Percentiles rank a stretch among this genome's conserved stretches.
Conservation (phyloP, 1,140 invertebrate genomes). For the Prorops nasuta region DNA sequence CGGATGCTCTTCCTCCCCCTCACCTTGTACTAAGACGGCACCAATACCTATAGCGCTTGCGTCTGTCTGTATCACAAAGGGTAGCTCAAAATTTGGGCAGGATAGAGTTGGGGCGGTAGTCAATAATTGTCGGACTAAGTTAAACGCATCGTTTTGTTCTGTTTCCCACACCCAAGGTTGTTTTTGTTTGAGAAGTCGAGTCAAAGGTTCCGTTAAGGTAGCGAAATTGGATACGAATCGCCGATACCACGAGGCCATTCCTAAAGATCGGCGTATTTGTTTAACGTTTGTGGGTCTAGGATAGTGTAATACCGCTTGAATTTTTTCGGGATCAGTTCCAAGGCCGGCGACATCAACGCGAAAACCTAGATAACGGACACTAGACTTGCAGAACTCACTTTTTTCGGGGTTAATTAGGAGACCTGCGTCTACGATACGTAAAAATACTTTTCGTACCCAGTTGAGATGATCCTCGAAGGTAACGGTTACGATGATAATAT, state of each 20-base stretch:
- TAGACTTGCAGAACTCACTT: no score
- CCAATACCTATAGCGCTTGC: slow-evolving; percentile 8
- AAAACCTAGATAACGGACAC: no score
- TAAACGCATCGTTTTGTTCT: slow-evolving; percentile 1
- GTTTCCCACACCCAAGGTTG: not conserved
- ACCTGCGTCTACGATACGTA: no score
- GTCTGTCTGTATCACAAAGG: slow-evolving; percentile 5
- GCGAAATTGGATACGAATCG: not conserved
- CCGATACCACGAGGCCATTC: not conserved
- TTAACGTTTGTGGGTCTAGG: not conserved
- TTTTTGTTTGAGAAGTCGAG: slow-evolving; percentile 1
- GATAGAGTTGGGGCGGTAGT: not conserved
- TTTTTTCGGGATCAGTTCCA: not conserved
- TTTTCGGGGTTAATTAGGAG: no score
- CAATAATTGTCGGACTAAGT: not conserved
- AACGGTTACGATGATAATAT: no score
- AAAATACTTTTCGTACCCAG: no score
- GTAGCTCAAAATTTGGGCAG: not conserved
- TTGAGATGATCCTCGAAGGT: no score
- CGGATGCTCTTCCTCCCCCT: not conserved
- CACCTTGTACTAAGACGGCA: not conserved
- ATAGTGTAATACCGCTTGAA: not conserved
- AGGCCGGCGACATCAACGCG: not conserved
- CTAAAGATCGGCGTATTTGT: not conserved
- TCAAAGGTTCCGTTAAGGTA: not conserved